These are phyloP conservation scores for Melierax canorus DNA, from an alignment of 2,113 vertebrate genomes.

Conservation along the genomic window DNA sequence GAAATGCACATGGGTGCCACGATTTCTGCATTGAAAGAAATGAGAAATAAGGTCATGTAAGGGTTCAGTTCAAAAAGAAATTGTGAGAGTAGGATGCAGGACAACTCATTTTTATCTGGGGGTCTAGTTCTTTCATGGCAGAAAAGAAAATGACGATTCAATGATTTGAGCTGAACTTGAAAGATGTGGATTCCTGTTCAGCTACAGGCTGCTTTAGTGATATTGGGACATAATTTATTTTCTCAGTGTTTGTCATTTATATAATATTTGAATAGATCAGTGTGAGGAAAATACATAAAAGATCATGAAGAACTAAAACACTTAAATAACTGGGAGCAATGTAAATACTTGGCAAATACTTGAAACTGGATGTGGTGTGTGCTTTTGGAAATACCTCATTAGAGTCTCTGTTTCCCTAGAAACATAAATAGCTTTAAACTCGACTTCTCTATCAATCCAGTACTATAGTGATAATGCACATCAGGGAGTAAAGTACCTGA, in stretches of 20 bases:
- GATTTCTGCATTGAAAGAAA: background rate
- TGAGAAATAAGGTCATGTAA: background rate
- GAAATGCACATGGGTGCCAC: fast-evolving
- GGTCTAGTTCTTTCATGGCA: background rate
- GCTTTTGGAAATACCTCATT: background rate
- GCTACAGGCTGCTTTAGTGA: background rate
- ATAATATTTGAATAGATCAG: background rate
- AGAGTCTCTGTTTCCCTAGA: background rate
- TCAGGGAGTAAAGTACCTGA: background rate
- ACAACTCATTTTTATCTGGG: background rate
- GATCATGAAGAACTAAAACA: background rate
- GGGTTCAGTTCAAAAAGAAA: background rate
- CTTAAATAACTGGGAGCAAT: background rate
- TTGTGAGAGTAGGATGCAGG: background rate
- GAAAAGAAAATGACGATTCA: background rate
- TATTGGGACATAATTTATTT: background rate
- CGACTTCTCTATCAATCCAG: background rate
- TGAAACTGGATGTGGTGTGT: background rate
- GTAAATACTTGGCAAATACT: background rate
- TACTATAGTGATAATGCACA: background rate
- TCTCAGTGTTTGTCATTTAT: background rate
- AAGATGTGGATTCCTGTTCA: background rate
- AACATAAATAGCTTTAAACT: background rate
- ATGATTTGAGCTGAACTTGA: background rate
- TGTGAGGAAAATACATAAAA: background rate